A percentile compares a stretch with the other conserved stretches of the same genome.
These are phyloP conservation scores for Aurelia coerulea DNA, from an alignment of 30 jellyfish, hydroid and myxozoan species.

Conservation along the genomic window DNA sequence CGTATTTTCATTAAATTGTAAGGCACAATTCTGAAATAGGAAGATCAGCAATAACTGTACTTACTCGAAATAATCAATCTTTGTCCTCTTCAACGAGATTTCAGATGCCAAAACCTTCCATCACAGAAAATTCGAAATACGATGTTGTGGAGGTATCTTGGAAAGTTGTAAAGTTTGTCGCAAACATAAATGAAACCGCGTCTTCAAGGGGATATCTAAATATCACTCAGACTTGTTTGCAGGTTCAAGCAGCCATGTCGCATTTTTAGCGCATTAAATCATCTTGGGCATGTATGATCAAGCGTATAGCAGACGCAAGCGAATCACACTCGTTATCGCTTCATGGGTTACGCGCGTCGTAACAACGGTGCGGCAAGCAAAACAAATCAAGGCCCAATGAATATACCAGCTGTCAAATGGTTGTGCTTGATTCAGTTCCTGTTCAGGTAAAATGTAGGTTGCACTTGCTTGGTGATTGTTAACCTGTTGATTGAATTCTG, in stretches of 20 bases:
- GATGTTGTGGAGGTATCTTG: not conserved
- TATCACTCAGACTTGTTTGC: not conserved
- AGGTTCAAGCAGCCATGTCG: not conserved
- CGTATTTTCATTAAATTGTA: too few relatives aligned
- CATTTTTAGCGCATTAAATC: not conserved
- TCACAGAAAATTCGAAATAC: too few relatives aligned
- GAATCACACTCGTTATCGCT: not conserved
- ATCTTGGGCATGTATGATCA: not conserved
- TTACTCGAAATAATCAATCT: too few relatives aligned
- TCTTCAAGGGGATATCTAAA: not conserved
- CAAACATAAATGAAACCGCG: constrained; percentile 1
- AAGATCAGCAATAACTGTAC: too few relatives aligned
- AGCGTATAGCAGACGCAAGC: not conserved
- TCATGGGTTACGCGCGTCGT: constrained; percentile 2
- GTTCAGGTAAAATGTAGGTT: too few relatives aligned
- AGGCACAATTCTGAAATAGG: too few relatives aligned
- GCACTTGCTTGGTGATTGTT: too few relatives aligned
- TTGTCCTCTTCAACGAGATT: too few relatives aligned
- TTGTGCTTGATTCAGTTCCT: not conserved
- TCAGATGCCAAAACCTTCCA: too few relatives aligned
- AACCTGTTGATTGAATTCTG: too few relatives aligned
- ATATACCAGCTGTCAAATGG: not conserved
- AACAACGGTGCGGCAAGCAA: constrained; percentile 11
- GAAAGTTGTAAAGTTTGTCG: not conserved
- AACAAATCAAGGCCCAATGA: not conserved